Conservation (phyloP, 2,797 vertebrate species). For the Pachyuromys duprasi region DNA sequence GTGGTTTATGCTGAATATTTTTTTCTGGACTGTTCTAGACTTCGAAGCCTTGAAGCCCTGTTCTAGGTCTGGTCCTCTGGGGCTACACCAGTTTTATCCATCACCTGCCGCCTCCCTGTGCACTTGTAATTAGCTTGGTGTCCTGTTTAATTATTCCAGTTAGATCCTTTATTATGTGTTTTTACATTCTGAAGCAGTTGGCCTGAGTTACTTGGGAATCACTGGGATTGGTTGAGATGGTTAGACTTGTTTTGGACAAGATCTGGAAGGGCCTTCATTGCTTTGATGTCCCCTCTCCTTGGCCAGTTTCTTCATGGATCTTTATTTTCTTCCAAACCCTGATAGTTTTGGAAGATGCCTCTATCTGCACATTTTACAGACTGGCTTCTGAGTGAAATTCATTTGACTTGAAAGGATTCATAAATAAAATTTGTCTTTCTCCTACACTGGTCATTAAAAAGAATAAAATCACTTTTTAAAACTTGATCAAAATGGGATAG, state of each 20-base stretch:
- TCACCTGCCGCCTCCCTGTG: constrained; percentile 33
- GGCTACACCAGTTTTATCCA: constrained; percentile 71
- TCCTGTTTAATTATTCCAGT: constrained; percentile 72
- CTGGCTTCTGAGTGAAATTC: background rate
- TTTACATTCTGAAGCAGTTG: constrained; percentile 28
- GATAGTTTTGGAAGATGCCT: background rate
- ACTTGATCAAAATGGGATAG: constrained; percentile 18
- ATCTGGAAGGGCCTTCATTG: constrained; percentile 10
- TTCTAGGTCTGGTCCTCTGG: constrained; percentile 77
- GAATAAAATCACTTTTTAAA: background rate
- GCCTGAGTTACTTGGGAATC: constrained; percentile 34
- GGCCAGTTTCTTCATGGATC: background rate
- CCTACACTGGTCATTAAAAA: constrained; percentile 28
- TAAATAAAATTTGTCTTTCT: constrained; percentile 21
- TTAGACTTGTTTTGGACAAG: constrained; percentile 36
- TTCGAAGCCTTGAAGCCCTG: constrained; percentile 63
- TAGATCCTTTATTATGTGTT: constrained; percentile 52
- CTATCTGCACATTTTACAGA: background rate
- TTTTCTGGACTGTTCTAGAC: constrained; percentile 63
- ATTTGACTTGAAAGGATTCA: background rate
- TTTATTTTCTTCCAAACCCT: background rate
- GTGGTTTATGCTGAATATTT: constrained; percentile 47
- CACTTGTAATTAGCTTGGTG: constrained; percentile 78
- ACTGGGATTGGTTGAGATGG: constrained; percentile 44
- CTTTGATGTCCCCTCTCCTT: background rate